phyloP scores from a whole-genome alignment of 2,797 vertebrate species.

The Takifugu rubripes region DNA sequence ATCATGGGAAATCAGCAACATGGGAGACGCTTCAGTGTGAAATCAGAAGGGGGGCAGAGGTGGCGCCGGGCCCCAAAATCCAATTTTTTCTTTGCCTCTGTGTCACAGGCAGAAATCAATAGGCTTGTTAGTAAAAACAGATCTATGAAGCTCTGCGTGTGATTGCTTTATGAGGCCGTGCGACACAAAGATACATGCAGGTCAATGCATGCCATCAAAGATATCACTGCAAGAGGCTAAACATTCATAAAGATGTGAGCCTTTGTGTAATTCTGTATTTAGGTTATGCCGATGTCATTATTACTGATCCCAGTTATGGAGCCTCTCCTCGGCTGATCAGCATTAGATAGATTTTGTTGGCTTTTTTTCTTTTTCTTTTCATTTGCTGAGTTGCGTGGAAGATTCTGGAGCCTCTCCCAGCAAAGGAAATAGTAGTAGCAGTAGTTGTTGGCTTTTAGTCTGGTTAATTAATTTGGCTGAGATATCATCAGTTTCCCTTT shows the following conservation, averaged over 20 bases:
- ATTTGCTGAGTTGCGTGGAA: no score
- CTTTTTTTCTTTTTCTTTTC: no score
- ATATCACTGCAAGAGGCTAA: no score
- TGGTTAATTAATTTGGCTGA: conserved; percentile 3
- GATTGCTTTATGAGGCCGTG: no score
- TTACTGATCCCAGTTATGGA: conserved; percentile 9
- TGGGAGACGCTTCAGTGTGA: background rate
- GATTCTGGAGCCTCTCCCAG: no score
- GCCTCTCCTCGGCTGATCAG: conserved; percentile 19
- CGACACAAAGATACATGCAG: no score
- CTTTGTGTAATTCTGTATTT: background rate
- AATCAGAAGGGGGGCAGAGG: background rate
- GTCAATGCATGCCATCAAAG: no score
- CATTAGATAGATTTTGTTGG: background rate
- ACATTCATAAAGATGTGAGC: no score
- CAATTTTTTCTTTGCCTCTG: background rate
- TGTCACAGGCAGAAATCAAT: background rate
- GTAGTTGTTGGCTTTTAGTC: conserved; percentile 13
- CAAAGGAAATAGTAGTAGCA: no score
- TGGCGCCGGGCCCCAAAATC: background rate
- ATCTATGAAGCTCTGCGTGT: background rate
- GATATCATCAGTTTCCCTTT: no score
- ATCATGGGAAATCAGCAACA: background rate
- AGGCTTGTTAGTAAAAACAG: background rate
- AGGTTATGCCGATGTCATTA: background rate